phyloP scores from a whole-genome alignment of 2,888 invertebrate genomes.

The Chesias legatella region DNA sequence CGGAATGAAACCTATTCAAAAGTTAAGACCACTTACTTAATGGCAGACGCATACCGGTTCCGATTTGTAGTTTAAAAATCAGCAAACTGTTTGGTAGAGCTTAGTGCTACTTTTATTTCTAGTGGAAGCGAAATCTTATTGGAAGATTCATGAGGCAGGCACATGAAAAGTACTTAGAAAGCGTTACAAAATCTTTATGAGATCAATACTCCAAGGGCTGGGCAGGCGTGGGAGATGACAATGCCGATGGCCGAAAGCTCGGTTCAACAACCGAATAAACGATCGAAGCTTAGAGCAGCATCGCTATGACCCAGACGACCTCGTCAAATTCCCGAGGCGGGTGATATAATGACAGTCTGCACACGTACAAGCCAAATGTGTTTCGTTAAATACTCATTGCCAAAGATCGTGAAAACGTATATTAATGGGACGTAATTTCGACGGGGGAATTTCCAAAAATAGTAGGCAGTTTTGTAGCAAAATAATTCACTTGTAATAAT shows the following conservation, averaged over 20 bases:
- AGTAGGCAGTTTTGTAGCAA: too few relatives aligned
- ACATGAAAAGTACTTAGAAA: not conserved
- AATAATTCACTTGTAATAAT: too few relatives aligned
- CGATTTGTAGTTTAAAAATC: not conserved
- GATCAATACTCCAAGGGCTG: conserved; percentile 43
- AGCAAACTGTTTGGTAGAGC: too few relatives aligned
- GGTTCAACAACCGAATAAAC: conserved; percentile 63
- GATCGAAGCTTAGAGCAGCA: conserved; percentile 31
- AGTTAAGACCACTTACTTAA: conserved; percentile 1
- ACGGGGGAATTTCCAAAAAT: too few relatives aligned
- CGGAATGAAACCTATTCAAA: conserved; percentile 27
- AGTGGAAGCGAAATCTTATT: too few relatives aligned
- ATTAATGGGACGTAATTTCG: too few relatives aligned
- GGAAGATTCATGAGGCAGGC: too few relatives aligned
- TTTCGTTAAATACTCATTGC: not conserved
- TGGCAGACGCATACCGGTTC: conserved; percentile 14
- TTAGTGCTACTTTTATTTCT: too few relatives aligned
- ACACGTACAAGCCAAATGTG: conserved; percentile 15
- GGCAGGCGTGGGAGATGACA: conserved; percentile 53
- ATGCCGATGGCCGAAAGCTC: conserved; percentile 36
- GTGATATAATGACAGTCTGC: conserved; percentile 16
- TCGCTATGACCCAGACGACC: conserved; percentile 21
- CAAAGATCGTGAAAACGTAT: too few relatives aligned
- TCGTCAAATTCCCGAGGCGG: conserved; percentile 23
- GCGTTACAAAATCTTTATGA: conserved; percentile 10